Evolutionary conservation across 2,113 vertebrate genomes (phyloP).

Genomic region (Oryzias woworae): DNA sequence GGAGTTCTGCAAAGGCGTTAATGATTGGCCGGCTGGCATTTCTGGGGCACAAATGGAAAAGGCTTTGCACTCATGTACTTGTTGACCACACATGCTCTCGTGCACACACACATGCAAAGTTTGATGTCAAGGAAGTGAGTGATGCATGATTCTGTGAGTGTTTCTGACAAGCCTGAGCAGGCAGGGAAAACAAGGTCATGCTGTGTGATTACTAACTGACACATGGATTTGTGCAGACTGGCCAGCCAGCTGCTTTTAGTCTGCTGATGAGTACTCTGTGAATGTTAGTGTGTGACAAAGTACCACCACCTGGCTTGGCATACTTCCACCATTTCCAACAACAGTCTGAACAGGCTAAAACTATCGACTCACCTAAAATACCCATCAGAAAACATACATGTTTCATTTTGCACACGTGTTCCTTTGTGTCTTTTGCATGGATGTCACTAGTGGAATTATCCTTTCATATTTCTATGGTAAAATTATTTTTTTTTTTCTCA

Average conservation of each 20-base stretch:
- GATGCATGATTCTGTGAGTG: constrained; percentile 66
- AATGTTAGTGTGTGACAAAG: constrained; percentile 53
- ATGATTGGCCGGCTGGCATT: constrained; percentile 65
- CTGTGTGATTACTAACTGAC: constrained; percentile 68
- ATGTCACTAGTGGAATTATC: constrained; percentile 53
- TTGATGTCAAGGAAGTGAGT: constrained; percentile 59
- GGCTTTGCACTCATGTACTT: constrained; percentile 42
- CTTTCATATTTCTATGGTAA: constrained; percentile 35
- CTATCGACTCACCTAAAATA: constrained; percentile 18
- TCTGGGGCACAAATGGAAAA: constrained; percentile 48
- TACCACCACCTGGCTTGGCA: constrained; percentile 51
- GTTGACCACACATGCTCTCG: constrained; percentile 48
- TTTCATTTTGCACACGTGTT: constrained; percentile 22
- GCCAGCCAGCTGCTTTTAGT: constrained; percentile 22
- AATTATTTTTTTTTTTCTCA: constrained; percentile 10
- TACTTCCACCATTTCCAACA: constrained; percentile 39
- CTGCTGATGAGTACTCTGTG: constrained; percentile 51
- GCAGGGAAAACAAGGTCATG: constrained; percentile 66
- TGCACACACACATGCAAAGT: constrained; percentile 24
- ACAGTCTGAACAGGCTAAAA: constrained; percentile 30
- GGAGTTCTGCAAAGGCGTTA: constrained; percentile 65
- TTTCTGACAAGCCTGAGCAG: constrained; percentile 72
- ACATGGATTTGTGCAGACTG: constrained; percentile 58
- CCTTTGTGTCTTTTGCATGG: constrained; percentile 6
- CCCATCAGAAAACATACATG: constrained; percentile 34